Conservation (phyloP, 2,888 invertebrate genomes). For the Oscheius myriophilus region DNA sequence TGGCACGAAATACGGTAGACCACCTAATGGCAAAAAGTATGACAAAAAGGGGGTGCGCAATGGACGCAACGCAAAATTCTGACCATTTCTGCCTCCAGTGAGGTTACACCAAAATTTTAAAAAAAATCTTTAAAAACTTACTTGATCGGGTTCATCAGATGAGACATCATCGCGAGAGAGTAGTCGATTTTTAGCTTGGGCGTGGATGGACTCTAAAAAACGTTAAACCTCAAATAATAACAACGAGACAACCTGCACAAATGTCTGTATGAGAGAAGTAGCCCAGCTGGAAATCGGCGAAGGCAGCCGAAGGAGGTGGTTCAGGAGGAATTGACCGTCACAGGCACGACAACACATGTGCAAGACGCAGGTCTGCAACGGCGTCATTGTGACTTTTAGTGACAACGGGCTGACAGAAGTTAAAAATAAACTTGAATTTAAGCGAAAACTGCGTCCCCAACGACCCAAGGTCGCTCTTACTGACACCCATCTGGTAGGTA, state of each 20-base stretch:
- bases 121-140: too few species aligned
- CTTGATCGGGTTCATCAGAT: constrained; percentile 61
- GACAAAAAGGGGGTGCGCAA: too few species aligned
- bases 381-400: too few species aligned
- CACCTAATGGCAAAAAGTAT: too few species aligned
- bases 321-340: constrained; percentile 65
- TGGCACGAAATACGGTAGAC: too few species aligned
- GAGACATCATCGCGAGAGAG: constrained; percentile 62
- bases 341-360: constrained; percentile 53
- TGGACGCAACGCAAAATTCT: too few species aligned
- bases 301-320: constrained; percentile 65
- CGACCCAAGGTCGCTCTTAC: not conserved
- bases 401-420: not conserved
- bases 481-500: too few species aligned
- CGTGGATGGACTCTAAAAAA: constrained; percentile 32
- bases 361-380: constrained; percentile 54
- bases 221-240: not conserved
- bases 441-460: not conserved
- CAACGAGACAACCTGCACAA: constrained; percentile 34
- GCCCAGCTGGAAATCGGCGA: constrained; percentile 63
- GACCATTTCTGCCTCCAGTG: too few species aligned
- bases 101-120: too few species aligned
- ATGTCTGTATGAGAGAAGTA: constrained; percentile 57
- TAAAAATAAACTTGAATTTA: not conserved
- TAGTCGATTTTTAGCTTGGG: constrained; percentile 57